phyloP scores from a whole-genome alignment of 1,140 invertebrate genomes.

The Anadara kagoshimensis region DNA sequence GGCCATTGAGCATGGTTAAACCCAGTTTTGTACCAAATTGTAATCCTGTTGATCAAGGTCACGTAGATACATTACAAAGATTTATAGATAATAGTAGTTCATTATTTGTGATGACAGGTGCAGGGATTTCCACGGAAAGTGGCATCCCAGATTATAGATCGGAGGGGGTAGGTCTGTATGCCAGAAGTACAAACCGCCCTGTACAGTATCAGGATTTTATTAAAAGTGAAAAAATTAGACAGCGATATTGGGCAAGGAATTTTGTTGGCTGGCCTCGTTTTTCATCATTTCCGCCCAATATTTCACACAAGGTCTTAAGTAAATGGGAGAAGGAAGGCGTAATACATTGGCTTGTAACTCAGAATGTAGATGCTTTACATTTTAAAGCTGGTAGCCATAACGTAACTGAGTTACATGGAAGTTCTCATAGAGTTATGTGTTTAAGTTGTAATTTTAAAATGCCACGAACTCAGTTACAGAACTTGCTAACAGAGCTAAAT shows the following conservation, averaged over 20 bases:
- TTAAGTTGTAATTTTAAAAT: constrained; percentile 84
- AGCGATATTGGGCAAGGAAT: constrained; percentile 97
- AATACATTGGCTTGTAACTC: constrained; percentile 82
- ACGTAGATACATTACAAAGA: constrained; percentile 79
- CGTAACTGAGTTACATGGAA: constrained; percentile 95
- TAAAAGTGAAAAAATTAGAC: constrained; percentile 80
- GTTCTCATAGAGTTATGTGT: constrained; percentile 86
- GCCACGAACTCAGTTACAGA: constrained; percentile 84
- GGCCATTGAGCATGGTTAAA: too few relatives aligned
- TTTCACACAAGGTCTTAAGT: constrained; percentile 74
- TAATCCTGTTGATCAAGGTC: constrained; percentile 72
- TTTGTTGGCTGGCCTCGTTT: constrained; percentile 91
- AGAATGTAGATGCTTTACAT: constrained; percentile 97
- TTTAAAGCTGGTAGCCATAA: constrained; percentile 89
- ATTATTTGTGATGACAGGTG: constrained; percentile 87
- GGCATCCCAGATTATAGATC: constrained; percentile 96
- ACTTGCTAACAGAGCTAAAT: constrained; percentile 82
- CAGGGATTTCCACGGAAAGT: constrained; percentile 95
- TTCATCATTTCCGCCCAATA: constrained; percentile 76
- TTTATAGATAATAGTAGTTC: constrained; percentile 78
- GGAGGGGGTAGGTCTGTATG: constrained; percentile 94
- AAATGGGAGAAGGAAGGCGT: constrained; percentile 75
- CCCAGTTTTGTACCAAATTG: constrained; percentile 50
- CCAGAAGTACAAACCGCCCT: constrained; percentile 86
- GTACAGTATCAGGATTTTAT: constrained; percentile 87